Conservation (phyloP, 1,140 invertebrate species). For the honey bee (Apis mellifera) region DNA sequence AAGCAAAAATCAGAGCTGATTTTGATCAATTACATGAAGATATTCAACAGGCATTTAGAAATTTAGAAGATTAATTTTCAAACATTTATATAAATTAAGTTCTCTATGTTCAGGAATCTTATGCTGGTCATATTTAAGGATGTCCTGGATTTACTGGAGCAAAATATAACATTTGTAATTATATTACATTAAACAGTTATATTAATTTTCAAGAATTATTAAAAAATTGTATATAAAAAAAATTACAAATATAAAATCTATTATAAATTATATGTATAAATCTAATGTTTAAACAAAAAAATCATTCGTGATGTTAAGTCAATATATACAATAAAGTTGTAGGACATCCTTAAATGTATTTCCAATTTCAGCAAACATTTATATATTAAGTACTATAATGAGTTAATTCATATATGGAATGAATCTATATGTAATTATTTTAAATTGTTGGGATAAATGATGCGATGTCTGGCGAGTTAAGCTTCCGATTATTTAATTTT, state of each 20-base stretch:
- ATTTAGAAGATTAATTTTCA: slow-evolving; percentile 96
- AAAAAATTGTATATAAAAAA: slow-evolving; percentile 35
- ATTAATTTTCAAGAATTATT: slow-evolving; percentile 17
- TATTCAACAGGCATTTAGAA: slow-evolving; percentile 98
- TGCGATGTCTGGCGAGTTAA: slow-evolving; percentile 27
- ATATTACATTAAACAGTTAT: slow-evolving; percentile 29
- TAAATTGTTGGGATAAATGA: background rate
- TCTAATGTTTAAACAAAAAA: slow-evolving; percentile 15
- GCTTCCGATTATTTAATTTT: slow-evolving; percentile 32
- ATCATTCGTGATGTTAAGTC: slow-evolving; percentile 54
- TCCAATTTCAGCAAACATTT: slow-evolving; percentile 38
- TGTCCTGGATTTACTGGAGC: slow-evolving; percentile 68
- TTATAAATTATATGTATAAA: slow-evolving; percentile 38
- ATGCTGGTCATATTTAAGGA: slow-evolving; percentile 73
- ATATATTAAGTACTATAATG: slow-evolving; percentile 26
- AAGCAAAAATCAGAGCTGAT: slow-evolving; percentile 97
- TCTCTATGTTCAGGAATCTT: slow-evolving; percentile 45
- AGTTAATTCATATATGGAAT: slow-evolving; percentile 23
- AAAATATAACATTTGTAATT: slow-evolving; percentile 40
- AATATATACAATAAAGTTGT: slow-evolving; percentile 53
- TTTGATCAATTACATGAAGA: slow-evolving; percentile 97
- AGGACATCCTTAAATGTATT: slow-evolving; percentile 72
- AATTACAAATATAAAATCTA: slow-evolving; percentile 47
- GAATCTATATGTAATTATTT: slow-evolving; percentile 27
- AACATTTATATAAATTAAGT: slow-evolving; percentile 53